Conservation (phyloP, 2,888 invertebrate species). For the Andrena dorsata region DNA sequence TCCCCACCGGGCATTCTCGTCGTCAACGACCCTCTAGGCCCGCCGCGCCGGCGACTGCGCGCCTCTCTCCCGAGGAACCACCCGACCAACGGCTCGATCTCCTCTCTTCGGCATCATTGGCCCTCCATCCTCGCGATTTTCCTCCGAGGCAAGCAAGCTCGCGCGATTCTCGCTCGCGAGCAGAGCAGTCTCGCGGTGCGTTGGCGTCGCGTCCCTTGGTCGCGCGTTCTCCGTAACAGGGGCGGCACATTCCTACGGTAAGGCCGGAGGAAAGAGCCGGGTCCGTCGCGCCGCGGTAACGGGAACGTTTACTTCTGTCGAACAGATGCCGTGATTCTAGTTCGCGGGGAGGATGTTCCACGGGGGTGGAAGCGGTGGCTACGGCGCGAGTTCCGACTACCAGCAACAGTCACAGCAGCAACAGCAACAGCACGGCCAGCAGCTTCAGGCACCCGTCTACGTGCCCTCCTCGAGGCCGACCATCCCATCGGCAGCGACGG, state of each 20-base stretch:
- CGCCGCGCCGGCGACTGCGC: conserved; percentile 9
- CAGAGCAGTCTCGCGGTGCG: too few species aligned
- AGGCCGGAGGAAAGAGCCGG: too few species aligned
- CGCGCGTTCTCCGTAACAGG: too few species aligned
- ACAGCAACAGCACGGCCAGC: conserved; percentile 81
- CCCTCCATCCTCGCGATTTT: too few species aligned
- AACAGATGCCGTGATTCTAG: conserved; percentile 74
- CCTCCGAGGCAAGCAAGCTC: too few species aligned
- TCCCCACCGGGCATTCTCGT: conserved; percentile 21
- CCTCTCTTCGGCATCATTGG: not conserved
- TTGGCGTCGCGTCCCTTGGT: too few species aligned
- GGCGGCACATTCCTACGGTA: too few species aligned
- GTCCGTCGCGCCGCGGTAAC: conserved; percentile 4
- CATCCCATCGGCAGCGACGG: conserved; percentile 86
- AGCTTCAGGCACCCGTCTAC: conserved; percentile 88
- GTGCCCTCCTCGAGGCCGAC: conserved; percentile 88
- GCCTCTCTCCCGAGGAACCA: conserved; percentile 9
- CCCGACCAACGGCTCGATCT: not conserved
- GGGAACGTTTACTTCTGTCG: conserved; percentile 12
- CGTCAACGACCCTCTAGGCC: conserved; percentile 20
- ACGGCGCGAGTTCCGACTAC: conserved; percentile 83
- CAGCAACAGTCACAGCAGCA: conserved; percentile 82
- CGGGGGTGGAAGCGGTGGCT: conserved; percentile 83
- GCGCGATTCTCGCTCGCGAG: too few species aligned
- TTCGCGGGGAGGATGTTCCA: conserved; percentile 83